Evolutionary conservation across 2,888 invertebrate genomes (phyloP).

Genomic region (Trissolcus japonicus): DNA sequence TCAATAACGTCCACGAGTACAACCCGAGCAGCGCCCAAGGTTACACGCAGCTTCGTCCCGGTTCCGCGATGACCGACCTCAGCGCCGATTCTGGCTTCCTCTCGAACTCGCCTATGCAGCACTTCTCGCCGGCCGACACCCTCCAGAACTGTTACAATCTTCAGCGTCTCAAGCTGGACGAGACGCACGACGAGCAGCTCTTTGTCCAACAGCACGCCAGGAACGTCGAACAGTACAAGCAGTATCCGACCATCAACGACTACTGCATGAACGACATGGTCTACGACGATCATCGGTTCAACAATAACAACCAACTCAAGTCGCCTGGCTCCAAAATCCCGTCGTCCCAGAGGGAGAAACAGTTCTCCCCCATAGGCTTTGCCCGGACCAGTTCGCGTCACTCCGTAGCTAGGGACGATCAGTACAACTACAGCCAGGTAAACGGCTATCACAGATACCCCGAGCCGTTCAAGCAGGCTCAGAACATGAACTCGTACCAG

Average conservation of each 20-base stretch:
- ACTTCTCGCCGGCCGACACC: constrained; percentile 71
- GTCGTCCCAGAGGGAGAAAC: constrained; percentile 52
- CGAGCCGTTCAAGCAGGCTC: constrained; percentile 66
- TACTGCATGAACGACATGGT: constrained; percentile 61
- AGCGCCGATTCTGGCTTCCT: constrained; percentile 70
- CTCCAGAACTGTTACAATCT: constrained; percentile 68
- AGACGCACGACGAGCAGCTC: constrained; percentile 69
- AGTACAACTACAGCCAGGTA: constrained; percentile 67
- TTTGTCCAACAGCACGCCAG: constrained; percentile 56
- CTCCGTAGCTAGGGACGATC: constrained; percentile 50
- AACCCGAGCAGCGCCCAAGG: constrained; percentile 61
- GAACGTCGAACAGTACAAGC: constrained; percentile 26
- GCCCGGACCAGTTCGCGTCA: background rate
- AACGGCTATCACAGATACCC: constrained; percentile 70
- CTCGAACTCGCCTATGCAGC: constrained; percentile 71
- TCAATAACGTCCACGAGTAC: constrained; percentile 69
- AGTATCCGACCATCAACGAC: constrained; percentile 64
- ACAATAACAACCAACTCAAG: constrained; percentile 66
- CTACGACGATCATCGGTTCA: constrained; percentile 66
- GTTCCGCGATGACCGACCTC: constrained; percentile 71
- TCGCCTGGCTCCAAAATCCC: constrained; percentile 62
- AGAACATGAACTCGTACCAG: constrained; percentile 64
- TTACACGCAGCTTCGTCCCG: constrained; percentile 63
- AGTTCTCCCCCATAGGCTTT: constrained; percentile 66
- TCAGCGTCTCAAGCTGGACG: constrained; percentile 66